Evolutionary conservation across 2,113 vertebrate genomes (phyloP), one percentile per base, ranked within the genome.

Genomic region (Acanthochromis polyacanthus): DNA sequence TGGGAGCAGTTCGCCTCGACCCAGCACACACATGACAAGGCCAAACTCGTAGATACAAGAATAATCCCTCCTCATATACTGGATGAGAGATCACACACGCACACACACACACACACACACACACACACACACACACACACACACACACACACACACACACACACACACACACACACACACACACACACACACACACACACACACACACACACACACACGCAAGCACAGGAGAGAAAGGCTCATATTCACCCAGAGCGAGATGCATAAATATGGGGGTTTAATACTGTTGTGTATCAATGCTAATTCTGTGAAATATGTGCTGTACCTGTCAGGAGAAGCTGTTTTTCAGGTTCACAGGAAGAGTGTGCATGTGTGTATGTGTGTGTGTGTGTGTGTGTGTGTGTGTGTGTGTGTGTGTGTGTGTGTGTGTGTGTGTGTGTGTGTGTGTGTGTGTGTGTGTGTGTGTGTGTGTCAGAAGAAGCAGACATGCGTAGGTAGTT

Each of bases 11-110:
- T 73, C 19, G n/a, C 52, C 56, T 74, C 23, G 23, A 78, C 63
- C 56, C 17, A 10, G 70, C 77, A 76, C 58, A 63, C 56, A 50
- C 58, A 81, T 43, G 83, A 84, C 87, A 84, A 71, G 80, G 81
- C 71, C 71, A 78, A 65, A 77, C 30, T 60, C 40, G 0, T 17
- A 51, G 59, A 85, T 38, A 66, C 68, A 59, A 22, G 65, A 61
- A 60, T 75, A 80, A 85, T 83, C 38, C 52, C 71, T 20, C 12
- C 67, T 71, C 78, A 32, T 70, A 10, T 15, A 16, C 40, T 14
- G 20, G 28, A 68, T 19, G 36, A 48, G 57, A 71, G 75, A 70
- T 81, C 17, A 40, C 46, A 46, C 43, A 46, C 1, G 20, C 52
- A 25, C 50, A 73, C n/a, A 46, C 38, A 52, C 22, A 74, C 58